Evolutionary conservation across 1,140 invertebrate species (phyloP).

Genomic region (Hestina assimilis): DNA sequence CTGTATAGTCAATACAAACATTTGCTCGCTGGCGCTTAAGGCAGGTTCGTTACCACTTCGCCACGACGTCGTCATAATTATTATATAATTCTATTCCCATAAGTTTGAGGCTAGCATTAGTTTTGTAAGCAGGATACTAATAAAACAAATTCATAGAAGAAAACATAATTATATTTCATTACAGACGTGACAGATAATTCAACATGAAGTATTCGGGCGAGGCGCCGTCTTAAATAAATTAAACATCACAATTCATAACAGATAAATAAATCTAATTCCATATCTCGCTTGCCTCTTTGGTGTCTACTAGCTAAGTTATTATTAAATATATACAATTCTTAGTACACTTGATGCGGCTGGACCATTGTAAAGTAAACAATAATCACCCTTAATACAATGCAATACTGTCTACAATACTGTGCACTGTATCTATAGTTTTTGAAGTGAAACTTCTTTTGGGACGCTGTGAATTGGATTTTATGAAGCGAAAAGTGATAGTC

Average conservation of each 20-base stretch:
- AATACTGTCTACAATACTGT: conserved; percentile 28
- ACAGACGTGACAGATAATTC: conserved; percentile 40
- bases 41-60: too few relatives aligned
- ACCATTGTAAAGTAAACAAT: conserved; percentile 16
- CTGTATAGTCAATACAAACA: too few relatives aligned
- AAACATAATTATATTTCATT: conserved; percentile 49
- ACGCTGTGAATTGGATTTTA: too few relatives aligned
- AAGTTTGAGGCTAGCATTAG: neutral
- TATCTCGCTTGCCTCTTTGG: conserved; percentile 70
- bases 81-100: neutral
- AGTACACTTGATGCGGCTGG: neutral
- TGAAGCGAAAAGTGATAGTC: too few relatives aligned
- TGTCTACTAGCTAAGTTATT: conserved; percentile 71
- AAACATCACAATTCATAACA: conserved; percentile 71
- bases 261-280: conserved; percentile 64
- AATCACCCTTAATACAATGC: conserved; percentile 8
- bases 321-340: conserved; percentile 26
- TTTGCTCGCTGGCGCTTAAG: too few relatives aligned
- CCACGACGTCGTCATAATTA: too few relatives aligned
- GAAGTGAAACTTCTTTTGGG: too few relatives aligned
- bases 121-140: conserved; percentile 12
- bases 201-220: conserved; percentile 29
- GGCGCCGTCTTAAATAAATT: conserved; percentile 60
- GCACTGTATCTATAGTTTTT: too few relatives aligned
- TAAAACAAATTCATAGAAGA: conserved; percentile 25